These are phyloP conservation scores for Ramphastos sulfuratus DNA, from an alignment of 2,113 vertebrate genomes.

Conservation along the genomic window DNA sequence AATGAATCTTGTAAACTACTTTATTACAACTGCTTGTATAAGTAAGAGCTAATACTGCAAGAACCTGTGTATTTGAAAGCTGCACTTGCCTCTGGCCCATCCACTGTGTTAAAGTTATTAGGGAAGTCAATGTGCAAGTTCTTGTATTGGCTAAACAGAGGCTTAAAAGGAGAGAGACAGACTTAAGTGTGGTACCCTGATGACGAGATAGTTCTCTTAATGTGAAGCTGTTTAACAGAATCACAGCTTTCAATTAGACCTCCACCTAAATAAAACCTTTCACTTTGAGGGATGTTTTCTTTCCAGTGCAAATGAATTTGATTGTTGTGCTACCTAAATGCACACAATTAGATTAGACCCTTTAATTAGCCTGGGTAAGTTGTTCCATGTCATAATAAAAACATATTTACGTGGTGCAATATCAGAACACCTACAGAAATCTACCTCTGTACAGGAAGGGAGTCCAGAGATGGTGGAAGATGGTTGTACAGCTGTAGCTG, in stretches of 20 bases:
- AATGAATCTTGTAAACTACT: not conserved
- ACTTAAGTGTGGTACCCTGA: not conserved
- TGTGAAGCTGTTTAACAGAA: not conserved
- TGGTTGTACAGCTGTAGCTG: not conserved
- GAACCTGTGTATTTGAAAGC: not conserved
- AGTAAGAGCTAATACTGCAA: not conserved
- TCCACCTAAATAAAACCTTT: not conserved
- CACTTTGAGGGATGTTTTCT: not conserved
- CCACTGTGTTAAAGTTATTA: too few species aligned
- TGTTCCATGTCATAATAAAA: not conserved
- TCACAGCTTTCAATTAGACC: not conserved
- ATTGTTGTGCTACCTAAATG: not conserved
- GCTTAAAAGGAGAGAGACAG: not conserved
- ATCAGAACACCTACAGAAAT: conserved; percentile 40
- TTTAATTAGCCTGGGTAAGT: not conserved
- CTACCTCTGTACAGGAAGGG: conserved; percentile 48
- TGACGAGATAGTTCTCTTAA: not conserved
- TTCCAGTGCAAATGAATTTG: not conserved
- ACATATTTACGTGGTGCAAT: not conserved
- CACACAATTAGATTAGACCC: not conserved
- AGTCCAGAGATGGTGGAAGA: not conserved
- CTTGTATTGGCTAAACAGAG: not conserved
- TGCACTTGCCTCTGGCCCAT: too few species aligned
- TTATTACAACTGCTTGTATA: not conserved
- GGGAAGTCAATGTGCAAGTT: not conserved